Evolutionary conservation across 1,140 invertebrate genomes (phyloP).

Genomic region (Sarcophaga peregrina): DNA sequence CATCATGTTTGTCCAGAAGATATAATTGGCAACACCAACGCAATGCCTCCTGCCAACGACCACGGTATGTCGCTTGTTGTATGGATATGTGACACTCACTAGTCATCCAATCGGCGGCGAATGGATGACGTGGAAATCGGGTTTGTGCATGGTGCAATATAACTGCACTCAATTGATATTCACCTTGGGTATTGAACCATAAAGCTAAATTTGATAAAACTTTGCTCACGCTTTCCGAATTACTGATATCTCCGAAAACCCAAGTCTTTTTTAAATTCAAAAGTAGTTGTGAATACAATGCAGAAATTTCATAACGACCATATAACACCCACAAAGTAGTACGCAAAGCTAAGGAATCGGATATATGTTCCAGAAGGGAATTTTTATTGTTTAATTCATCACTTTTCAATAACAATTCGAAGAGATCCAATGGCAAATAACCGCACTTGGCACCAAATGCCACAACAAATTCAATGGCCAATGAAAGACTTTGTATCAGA

Average conservation of each 20-base stretch:
- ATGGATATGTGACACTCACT: slow-evolving; percentile 74
- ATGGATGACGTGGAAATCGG: slow-evolving; percentile 73
- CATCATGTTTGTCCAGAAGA: slow-evolving; percentile 77
- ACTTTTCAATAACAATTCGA: slow-evolving; percentile 83
- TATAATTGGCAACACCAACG: slow-evolving; percentile 78
- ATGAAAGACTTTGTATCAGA: slow-evolving; percentile 73
- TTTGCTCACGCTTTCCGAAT: slow-evolving; percentile 77
- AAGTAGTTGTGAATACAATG: slow-evolving; percentile 80
- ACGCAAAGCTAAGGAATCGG: slow-evolving; percentile 81
- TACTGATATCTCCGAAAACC: slow-evolving; percentile 70
- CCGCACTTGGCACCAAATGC: slow-evolving; percentile 67
- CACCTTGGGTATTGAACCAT: slow-evolving; percentile 72
- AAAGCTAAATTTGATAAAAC: slow-evolving; percentile 78
- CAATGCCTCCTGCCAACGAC: slow-evolving; percentile 82
- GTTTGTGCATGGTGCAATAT: slow-evolving; percentile 72
- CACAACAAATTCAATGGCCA: slow-evolving; percentile 74
- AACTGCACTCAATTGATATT: slow-evolving; percentile 70
- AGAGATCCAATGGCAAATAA: slow-evolving; percentile 66
- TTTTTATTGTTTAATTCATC: slow-evolving; percentile 88
- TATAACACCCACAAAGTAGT: slow-evolving; percentile 88
- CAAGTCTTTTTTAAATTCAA: slow-evolving; percentile 72
- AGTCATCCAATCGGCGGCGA: slow-evolving; percentile 75
- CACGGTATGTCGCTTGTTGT: slow-evolving; percentile 71
- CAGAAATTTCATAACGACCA: slow-evolving; percentile 85
- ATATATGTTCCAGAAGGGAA: slow-evolving; percentile 82